A percentile compares a stretch with the other conserved stretches of the same genome.
These are phyloP conservation scores for Equus quagga DNA, from an alignment of 2,113 vertebrate species.

Conservation along the genomic window DNA sequence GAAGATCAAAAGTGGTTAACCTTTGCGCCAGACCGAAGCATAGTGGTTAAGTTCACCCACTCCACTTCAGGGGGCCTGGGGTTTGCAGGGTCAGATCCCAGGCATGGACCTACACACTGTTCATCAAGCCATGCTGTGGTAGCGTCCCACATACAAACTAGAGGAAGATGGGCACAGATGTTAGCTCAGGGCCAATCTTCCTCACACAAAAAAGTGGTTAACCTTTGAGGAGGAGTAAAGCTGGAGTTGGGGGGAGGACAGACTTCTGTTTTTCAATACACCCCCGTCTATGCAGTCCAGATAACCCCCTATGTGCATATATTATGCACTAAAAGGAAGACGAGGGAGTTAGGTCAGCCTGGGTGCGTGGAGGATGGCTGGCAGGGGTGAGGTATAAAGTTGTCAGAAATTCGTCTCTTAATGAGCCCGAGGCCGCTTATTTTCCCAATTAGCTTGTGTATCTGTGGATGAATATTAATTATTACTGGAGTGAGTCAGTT, in stretches of 20 bases:
- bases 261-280: neutral
- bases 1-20: neutral
- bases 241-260: neutral
- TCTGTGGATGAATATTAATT: neutral
- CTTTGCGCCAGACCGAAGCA: neutral
- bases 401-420: neutral
- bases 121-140: too few relatives aligned
- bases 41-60: neutral
- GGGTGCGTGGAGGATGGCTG: neutral
- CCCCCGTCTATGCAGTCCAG: neutral
- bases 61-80: too few relatives aligned
- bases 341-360: neutral
- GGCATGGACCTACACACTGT: too few relatives aligned
- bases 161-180: too few relatives aligned
- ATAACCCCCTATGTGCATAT: neutral
- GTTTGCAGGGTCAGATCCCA: too few relatives aligned
- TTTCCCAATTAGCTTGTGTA: neutral
- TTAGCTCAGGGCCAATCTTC: too few relatives aligned
- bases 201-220: neutral
- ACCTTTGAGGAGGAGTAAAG: neutral
- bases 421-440: neutral
- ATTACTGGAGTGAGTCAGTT: neutral
- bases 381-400: neutral
- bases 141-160: too few relatives aligned
- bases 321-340: neutral